Percentiles rank a stretch among this genome's conserved stretches.
Evolutionary conservation across 2,797 vertebrate genomes (phyloP).

Genomic region (Lates japonicus): DNA sequence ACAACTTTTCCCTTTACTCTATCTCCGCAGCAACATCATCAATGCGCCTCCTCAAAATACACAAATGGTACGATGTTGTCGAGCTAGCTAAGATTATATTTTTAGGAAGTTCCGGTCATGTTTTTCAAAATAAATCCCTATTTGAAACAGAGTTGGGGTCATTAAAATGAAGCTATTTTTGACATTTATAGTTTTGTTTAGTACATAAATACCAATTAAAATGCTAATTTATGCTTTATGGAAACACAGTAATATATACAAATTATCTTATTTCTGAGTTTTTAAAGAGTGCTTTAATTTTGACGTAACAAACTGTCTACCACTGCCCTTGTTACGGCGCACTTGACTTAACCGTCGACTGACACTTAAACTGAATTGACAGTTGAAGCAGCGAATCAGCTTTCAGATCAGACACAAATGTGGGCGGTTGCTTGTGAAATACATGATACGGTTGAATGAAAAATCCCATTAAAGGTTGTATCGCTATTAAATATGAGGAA

Average conservation of each 20-base stretch:
- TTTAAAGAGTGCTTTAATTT: constrained; percentile 29
- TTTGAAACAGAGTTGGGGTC: not conserved
- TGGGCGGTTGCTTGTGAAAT: not conserved
- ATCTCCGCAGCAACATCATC: constrained; percentile 2
- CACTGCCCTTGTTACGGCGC: rapidly evolving
- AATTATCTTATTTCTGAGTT: not conserved
- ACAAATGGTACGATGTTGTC: not conserved
- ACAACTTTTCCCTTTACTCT: not conserved
- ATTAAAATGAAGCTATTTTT: not conserved
- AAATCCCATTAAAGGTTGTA: not conserved
- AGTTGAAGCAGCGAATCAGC: constrained; percentile 40
- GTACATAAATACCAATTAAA: rapidly evolving
- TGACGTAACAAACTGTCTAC: not conserved
- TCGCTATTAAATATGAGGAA: not conserved
- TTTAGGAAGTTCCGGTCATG: rapidly evolving
- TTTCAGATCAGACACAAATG: not conserved
- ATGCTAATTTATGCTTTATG: rapidly evolving
- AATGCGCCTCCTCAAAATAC: constrained; percentile 46
- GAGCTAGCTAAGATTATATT: not conserved
- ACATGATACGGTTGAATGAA: not conserved
- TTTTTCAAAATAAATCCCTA: constrained; percentile 40
- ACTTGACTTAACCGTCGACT: not conserved
- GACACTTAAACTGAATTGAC: not conserved
- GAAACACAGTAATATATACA: rapidly evolving
- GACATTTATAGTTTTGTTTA: not conserved